Base-by-base conservation (phyloP, 2,888 invertebrate species). In the Azorinus chamasolen region DNA sequence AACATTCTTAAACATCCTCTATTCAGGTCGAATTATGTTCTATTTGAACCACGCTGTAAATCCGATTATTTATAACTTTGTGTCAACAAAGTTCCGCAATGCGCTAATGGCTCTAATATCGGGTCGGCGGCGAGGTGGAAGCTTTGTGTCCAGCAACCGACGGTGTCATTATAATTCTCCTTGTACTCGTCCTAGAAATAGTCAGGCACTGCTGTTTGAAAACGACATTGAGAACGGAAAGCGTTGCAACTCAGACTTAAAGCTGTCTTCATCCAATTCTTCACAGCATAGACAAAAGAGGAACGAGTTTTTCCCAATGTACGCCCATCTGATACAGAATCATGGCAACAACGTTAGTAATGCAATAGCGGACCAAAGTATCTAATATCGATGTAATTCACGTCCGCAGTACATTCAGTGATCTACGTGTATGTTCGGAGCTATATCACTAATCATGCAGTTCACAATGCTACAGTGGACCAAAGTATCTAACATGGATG, bases 1-100 rank as follows among this genome's bases (percentile, higher is more conserved):
- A 37, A 75, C 72, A 0, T 86, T 78, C 63, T 76, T 83, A 5
- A 76, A 74, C n/a, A 55, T 88, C 2, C 45, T 85, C 1, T 84
- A 78, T 20, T 83, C 84, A 39, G 59, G 83, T 0, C 59, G 88
- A 16, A 74, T 87, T 1, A 66, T 83, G 65, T 73, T 88, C 20
- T 87, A 95, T 61, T 57, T 84, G 4, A 86, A 87, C 63, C 84
- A 85, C 54, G 83, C 84, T 14, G 62, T 82, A 0, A 88, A 88
- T 63, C 88, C 88, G 0, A 81, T 88, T 10, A 68, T 88, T 10
- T 88, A 88, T 57, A 85, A 83, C 51, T 75, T 84, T 50, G 77
- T 86, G 12, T 88, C 62, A 16, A 70, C 70, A 27, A 76, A 76
- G 43, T 76, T 76, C 45, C 32, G 76, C n/a, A 41, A 46, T 10